These are phyloP conservation scores for Pycnonotus jocosus DNA, from an alignment of 2,113 vertebrate genomes.

Conservation along the genomic window DNA sequence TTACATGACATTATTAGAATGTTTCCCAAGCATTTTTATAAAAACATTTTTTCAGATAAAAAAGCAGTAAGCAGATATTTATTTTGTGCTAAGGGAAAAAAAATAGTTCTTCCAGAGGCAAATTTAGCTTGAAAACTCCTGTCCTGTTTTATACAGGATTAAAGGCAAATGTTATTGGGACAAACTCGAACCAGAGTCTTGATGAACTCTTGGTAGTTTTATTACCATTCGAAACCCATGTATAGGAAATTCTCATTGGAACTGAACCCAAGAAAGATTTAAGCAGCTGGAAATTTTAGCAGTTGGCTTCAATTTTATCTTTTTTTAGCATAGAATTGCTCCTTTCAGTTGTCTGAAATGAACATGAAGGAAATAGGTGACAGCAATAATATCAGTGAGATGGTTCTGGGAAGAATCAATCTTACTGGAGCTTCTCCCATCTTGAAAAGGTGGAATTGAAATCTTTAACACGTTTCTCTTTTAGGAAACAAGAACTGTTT, in stretches of 20 bases:
- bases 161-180: background rate
- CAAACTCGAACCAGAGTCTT: background rate
- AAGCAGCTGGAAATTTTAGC: background rate
- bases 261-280: background rate
- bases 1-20: background rate
- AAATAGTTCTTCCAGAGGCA: background rate
- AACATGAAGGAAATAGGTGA: background rate
- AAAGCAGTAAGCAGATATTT: background rate
- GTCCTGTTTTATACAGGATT: background rate
- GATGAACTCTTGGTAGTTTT: background rate
- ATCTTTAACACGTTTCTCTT: background rate
- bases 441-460: background rate
- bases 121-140: background rate
- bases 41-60: background rate
- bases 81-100: background rate
- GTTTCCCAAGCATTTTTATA: background rate
- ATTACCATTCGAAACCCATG: background rate
- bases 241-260: background rate
- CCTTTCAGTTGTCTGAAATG: background rate
- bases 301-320: background rate
- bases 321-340: background rate
- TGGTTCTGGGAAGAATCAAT: background rate
- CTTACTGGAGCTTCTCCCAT: background rate
- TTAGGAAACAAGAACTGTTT: background rate
- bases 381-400: background rate